These are phyloP conservation scores for Terebella lapidaria DNA, from an alignment of 2,888 invertebrate species.

Conservation along the genomic window DNA sequence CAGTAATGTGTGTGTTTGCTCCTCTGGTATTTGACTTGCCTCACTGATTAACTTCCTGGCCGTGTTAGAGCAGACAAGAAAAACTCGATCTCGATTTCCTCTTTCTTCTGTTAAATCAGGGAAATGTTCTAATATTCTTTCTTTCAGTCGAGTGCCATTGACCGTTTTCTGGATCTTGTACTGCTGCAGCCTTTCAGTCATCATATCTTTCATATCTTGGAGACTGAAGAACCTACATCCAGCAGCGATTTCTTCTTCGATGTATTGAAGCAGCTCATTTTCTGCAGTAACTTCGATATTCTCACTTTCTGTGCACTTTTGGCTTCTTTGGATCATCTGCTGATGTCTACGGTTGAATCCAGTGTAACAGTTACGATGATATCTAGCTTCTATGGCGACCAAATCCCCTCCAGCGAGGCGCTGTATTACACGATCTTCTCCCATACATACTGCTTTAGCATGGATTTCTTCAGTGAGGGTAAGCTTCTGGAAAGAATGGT, in stretches of 20 bases:
- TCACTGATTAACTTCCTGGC: slow-evolving; percentile 13
- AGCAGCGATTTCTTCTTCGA: slow-evolving; percentile 18
- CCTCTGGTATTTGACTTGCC: slow-evolving; percentile 17
- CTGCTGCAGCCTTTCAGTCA: slow-evolving; percentile 13
- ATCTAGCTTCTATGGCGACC: slow-evolving; percentile 14
- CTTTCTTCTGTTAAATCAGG: slow-evolving; percentile 16
- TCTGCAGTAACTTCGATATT: slow-evolving; percentile 14
- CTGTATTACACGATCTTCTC: slow-evolving; percentile 16
- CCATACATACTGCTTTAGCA: slow-evolving; percentile 11
- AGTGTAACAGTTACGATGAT: slow-evolving; percentile 19
- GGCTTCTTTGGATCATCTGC: slow-evolving; percentile 6
- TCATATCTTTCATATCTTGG: slow-evolving; percentile 18
- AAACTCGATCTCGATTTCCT: slow-evolving; percentile 12
- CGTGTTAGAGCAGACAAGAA: slow-evolving; percentile 12
- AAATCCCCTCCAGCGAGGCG: slow-evolving; percentile 15
- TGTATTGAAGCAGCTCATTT: slow-evolving; percentile 18
- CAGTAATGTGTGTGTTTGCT: slow-evolving; percentile 16
- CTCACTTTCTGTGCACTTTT: slow-evolving; percentile 10
- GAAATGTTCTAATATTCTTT: slow-evolving; percentile 16
- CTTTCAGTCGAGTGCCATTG: slow-evolving; percentile 15
- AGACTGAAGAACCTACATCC: slow-evolving; percentile 13
- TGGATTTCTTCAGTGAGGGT: slow-evolving; percentile 10
- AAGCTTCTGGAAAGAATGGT: slow-evolving; percentile 14
- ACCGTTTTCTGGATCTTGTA: slow-evolving; percentile 15
- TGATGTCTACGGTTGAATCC: slow-evolving; percentile 11